Base-by-base conservation (phyloP, 2,113 vertebrate genomes). In the Nyctereutes procyonoides region DNA sequence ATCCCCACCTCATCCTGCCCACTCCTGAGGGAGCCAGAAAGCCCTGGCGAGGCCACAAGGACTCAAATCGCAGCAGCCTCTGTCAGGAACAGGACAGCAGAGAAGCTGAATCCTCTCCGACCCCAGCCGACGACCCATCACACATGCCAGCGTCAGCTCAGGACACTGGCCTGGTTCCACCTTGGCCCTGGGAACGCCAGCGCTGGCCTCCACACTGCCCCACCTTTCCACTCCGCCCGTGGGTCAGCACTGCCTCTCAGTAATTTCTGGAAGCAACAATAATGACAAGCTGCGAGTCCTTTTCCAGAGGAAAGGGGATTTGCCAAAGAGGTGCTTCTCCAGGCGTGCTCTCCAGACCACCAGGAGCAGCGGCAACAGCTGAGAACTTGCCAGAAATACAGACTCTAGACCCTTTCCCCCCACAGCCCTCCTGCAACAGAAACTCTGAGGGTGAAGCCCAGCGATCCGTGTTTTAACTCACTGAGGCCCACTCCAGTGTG, bases 181-280 rank as follows among this genome's bases (percentile, higher is more conserved):
- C 63, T 22, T 2, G 17, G 16, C n/a, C 92, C 73, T 6, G 56
- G 38, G 65, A 6, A 14, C 16, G 1, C 13, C 69, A 69, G 20
- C 62, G 56, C 53, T 0, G 26, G 77, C 55, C 56, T 35, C 62
- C 71, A 48, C 5, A 0, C 26, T 0, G 24, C 65, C 55, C 30
- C 0, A 0, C 5, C 20, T 51, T 28, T 19, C 84, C 28, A 1
- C 24, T 7, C 10, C 0, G 19, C 48, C 30, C 11, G 13, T 0
- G 0, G 48, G 12, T 10, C 71, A 51, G 28, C 8, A 67, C 3
- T 16, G 51, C 19, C 22, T 20, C 73, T 30, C 16, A 3, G 3
- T 0, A 0, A 32, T 16, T 76, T 53, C 74, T 35, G 32, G 56
- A 86, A 14, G 16, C 51, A 38, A 2, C 58, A n/a, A 0, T 10